Evolutionary conservation across 2,113 vertebrate species (phyloP).

Genomic region (Grallaria varia): DNA sequence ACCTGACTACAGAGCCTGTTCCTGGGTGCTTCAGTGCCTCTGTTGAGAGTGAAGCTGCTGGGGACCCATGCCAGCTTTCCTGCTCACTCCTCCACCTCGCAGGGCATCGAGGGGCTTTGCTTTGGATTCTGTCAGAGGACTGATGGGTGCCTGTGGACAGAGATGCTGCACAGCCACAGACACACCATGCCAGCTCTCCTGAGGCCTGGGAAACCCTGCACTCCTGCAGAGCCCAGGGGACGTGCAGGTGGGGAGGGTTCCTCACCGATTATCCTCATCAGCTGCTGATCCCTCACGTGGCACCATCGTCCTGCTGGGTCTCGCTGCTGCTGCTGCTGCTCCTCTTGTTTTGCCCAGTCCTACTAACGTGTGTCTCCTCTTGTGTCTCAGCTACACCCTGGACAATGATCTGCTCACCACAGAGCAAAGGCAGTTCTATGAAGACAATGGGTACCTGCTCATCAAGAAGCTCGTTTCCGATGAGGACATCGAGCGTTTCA

Average conservation of each 20-base stretch:
- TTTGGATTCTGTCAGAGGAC: neutral
- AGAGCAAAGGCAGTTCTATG: conserved; percentile 86
- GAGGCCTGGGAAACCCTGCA: accelerated
- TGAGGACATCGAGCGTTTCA: conserved; percentile 83
- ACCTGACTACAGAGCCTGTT: neutral
- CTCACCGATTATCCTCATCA: neutral
- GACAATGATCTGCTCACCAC: conserved; percentile 78
- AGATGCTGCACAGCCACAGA: neutral
- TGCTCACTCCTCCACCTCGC: neutral
- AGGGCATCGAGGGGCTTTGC: neutral
- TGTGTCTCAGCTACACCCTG: conserved; percentile 78
- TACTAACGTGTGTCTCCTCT: neutral
- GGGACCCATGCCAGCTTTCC: neutral
- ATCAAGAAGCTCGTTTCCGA: conserved; percentile 85
- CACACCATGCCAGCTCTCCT: neutral
- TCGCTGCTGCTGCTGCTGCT: accelerated
- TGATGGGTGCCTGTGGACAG: neutral
- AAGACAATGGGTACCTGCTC: conserved; percentile 90
- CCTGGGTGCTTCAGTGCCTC: neutral
- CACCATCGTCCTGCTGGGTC: neutral
- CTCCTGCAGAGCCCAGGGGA: neutral
- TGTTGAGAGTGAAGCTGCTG: neutral
- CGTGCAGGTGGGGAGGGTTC: neutral
- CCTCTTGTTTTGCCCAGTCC: neutral
- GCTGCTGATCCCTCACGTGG: accelerated